Base-by-base conservation (phyloP, 2,888 invertebrate species). In the Xestoiulus laeticollis region DNA sequence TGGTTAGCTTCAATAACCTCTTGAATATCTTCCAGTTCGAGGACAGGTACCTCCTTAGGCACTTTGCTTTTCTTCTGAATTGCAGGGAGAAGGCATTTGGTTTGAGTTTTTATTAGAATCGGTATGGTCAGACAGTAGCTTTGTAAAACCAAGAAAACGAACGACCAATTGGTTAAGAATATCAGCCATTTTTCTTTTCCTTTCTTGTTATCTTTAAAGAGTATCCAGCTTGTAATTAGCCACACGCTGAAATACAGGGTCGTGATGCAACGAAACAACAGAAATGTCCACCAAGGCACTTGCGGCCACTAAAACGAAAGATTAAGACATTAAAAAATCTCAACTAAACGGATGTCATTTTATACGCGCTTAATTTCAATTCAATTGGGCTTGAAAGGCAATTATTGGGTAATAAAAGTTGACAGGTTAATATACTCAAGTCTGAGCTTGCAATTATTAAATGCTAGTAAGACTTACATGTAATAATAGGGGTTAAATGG, bases 141-240 rank as follows among this genome's bases (percentile, higher is more conserved):
- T 26, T 87, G 85, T 16, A 87, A 22, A 12, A 87, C 87, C 85
- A 87, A 53, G 33, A 33, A 30, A 30, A 53, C 85, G 53, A 87
- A 87, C 12, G 85, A 44, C 87, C 87, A 87, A 53, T 87, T 85
- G n/a, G 87, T 87, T 12, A 87, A 14, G 85, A 85, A 87, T 26
- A 87, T 87, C 22, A 87, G 48, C 87, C 87, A 87, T 86, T 87
- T 87, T 26, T 33, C 85, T 85, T 59, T 48, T 85, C 68, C 85
- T 38, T 85, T 85, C 30, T 85, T 32, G 32, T 32, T 32, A 32
- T 85, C 85, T 59, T 85, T 48, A 59, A 87, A 87, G 14, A 33
- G 26, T 19, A 85, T 53, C 87, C 85, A 85, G 32, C 87, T 85
- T 10, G 68, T 33, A 22, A 87, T 33, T 32, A 87, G 26, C 87